Evolutionary conservation across 2,113 vertebrate species (phyloP), one percentile per base, ranked within the genome.

Genomic region (Epinephelus fuscoguttatus): DNA sequence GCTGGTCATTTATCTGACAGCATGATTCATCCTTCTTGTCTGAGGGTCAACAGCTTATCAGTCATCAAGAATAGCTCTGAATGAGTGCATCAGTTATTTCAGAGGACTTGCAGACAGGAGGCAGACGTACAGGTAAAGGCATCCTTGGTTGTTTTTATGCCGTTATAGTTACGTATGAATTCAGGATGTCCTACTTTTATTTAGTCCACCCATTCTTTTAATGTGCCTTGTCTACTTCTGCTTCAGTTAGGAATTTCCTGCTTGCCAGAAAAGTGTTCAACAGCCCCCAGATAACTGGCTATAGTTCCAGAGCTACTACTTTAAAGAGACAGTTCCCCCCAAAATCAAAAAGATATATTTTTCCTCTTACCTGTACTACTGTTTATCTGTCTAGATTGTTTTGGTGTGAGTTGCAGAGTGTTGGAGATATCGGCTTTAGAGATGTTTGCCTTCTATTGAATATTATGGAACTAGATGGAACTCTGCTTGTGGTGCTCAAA

Each of bases 11-110:
- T 14, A 61, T 75, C 47, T 45, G 81, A 30, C 66, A 67, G 66
- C 49, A 47, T 75, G 53, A 75, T 77, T 84, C 56, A 84, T 55
- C 18, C 56, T 68, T 47, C 37, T 45, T 78, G 30, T 72, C 19
- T 27, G 70, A 52, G 18, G n/a, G 19, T 30, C 18, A 47, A n/a
- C 78, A 53, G 25, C 37, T 78, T 69, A 64, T 62, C 23, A 52
- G 17, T 45, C 5, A 1, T 76, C 56, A 69, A 10, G 13, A 52
- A 71, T 45, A 56, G 40, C 56, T 42, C 12, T 52, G 53, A 71
- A 45, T 6, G 11, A 85, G 15, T 27, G 42, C 21, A 50, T 66
- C 37, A 30, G 4, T 81, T 70, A 27, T 67, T 68, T 4, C 10
- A 67, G 30, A 53, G 18, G 23, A 60, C 19, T 12, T 45, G n/a